phyloP scores from a whole-genome alignment of 2,113 vertebrate genomes.

The Empidonax alnorum region DNA sequence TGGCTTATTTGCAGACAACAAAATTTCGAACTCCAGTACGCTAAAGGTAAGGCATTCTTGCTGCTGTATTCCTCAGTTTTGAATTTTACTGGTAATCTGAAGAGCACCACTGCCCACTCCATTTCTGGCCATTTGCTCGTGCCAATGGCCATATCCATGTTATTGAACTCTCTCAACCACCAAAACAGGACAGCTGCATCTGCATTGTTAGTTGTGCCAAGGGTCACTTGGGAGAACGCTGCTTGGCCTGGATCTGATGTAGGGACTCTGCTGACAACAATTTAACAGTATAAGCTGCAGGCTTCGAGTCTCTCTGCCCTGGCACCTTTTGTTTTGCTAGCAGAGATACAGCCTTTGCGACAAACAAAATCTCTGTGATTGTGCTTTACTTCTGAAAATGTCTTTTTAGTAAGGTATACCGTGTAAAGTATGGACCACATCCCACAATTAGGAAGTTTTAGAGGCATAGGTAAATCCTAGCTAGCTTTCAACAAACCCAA shows the following conservation, averaged over 20 bases:
- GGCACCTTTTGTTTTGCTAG: background rate
- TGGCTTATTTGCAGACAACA: background rate
- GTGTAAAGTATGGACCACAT: accelerated
- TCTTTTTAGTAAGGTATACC: background rate
- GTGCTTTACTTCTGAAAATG: background rate
- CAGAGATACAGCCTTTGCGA: accelerated
- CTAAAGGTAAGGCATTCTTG: background rate
- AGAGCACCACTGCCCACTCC: background rate
- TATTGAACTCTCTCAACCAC: background rate
- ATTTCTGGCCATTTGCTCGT: background rate
- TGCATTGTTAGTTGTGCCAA: background rate
- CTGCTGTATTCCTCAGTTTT: background rate
- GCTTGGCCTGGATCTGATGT: background rate
- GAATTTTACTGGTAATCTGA: background rate
- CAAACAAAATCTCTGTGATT: background rate
- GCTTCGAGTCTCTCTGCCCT: background rate
- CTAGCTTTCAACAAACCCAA: background rate
- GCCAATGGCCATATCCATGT: background rate
- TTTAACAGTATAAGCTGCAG: background rate
- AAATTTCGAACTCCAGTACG: background rate
- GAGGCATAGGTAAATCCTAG: background rate
- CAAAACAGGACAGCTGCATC: background rate
- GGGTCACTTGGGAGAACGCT: background rate
- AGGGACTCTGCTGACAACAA: too few relatives aligned
- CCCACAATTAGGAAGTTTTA: background rate